Percentiles rank a stretch among this genome's conserved stretches.
These are phyloP conservation scores for Rotaria magnacalcarata DNA, from an alignment of 2,888 invertebrate genomes.

Conservation along the genomic window DNA sequence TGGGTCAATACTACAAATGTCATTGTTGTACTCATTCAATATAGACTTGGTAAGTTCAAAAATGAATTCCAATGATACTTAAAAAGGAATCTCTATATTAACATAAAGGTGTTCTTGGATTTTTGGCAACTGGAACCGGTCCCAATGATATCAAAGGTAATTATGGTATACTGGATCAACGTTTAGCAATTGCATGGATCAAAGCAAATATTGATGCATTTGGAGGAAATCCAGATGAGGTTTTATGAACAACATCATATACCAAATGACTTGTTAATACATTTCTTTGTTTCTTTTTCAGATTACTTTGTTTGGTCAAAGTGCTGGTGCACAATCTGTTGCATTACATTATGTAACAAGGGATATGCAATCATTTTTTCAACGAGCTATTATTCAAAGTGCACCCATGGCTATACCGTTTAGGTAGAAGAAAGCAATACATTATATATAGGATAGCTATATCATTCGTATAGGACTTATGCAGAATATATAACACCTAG, in stretches of 20 bases:
- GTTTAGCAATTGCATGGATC: slow-evolving; percentile 35
- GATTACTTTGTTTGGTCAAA: slow-evolving; percentile 45
- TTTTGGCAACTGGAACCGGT: slow-evolving; percentile 20
- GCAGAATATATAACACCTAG: background rate
- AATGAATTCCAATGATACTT: too few species aligned
- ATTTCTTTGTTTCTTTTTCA: slow-evolving; percentile 29
- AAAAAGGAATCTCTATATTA: too few species aligned
- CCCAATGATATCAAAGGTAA: slow-evolving; percentile 33
- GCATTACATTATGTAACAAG: background rate
- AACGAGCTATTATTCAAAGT: slow-evolving; percentile 33
- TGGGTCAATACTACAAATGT: slow-evolving; percentile 52
- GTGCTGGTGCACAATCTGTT: slow-evolving; percentile 37
- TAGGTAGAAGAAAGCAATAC: background rate
- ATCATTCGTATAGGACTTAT: background rate
- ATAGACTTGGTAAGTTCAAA: slow-evolving; percentile 53
- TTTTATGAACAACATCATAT: background rate
- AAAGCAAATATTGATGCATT: slow-evolving; percentile 34
- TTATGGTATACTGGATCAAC: slow-evolving; percentile 38
- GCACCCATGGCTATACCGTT: slow-evolving; percentile 33
- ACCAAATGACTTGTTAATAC: too few species aligned
- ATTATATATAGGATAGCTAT: background rate
- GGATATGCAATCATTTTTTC: slow-evolving; percentile 19
- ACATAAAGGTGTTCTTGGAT: slow-evolving; percentile 9
- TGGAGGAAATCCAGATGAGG: background rate
- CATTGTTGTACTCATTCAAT: slow-evolving; percentile 57